Conservation (phyloP, 2,888 invertebrate genomes). For the Caenorhabditis sp. region DNA sequence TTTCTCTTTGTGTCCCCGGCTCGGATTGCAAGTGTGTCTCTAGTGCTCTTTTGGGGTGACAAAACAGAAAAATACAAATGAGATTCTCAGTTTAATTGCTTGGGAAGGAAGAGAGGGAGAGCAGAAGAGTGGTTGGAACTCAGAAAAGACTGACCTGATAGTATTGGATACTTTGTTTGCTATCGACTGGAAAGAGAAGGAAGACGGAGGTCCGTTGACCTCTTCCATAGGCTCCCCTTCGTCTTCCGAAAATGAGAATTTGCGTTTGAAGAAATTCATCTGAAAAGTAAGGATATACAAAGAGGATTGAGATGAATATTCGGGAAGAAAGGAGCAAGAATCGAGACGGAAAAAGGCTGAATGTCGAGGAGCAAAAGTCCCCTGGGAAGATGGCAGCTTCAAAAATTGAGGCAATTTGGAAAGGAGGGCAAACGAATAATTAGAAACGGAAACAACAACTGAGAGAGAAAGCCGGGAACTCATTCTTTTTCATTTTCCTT, state of each 20-base stretch:
- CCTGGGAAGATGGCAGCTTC: no score
- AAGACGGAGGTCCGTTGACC: slow-evolving; percentile 56
- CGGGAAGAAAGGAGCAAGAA: neutral
- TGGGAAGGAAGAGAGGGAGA: neutral
- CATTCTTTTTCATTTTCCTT: slow-evolving; percentile 2
- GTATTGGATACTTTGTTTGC: slow-evolving; percentile 69
- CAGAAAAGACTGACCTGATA: slow-evolving; percentile 59
- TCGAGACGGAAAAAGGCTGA: no score
- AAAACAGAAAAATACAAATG: no score
- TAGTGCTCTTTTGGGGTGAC: neutral
- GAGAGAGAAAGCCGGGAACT: neutral
- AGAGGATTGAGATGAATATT: neutral
- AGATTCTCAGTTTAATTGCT: slow-evolving; percentile 7
- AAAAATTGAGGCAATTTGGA: slow-evolving; percentile 12
- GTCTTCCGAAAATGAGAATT: slow-evolving; percentile 69
- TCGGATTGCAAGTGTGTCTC: neutral
- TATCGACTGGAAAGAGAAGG: slow-evolving; percentile 68
- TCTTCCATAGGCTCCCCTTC: slow-evolving; percentile 64
- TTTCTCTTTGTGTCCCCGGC: no score
- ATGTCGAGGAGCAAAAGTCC: slow-evolving; percentile 6
- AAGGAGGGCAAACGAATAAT: slow-evolving; percentile 6
- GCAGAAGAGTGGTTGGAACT: no score
- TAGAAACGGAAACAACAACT: slow-evolving; percentile 28
- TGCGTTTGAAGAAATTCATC: slow-evolving; percentile 72
- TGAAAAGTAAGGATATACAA: slow-evolving; percentile 3